phyloP scores from a whole-genome alignment of 2,888 invertebrate genomes.

The Uropetala carovei region DNA sequence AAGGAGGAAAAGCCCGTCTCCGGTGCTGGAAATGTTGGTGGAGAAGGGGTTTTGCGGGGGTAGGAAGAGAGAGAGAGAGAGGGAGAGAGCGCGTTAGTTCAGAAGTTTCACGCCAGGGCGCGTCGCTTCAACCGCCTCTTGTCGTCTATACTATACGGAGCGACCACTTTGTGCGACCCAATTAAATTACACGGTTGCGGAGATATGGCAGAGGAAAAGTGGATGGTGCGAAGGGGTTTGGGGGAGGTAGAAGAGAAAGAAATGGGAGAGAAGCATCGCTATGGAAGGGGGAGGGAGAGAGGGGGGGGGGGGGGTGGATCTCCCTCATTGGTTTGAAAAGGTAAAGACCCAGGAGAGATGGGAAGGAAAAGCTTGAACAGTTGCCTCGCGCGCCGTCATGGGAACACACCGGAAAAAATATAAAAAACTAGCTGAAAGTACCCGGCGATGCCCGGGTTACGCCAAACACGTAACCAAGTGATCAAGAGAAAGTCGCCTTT shows the following conservation, averaged over 20 bases:
- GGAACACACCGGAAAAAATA: background rate
- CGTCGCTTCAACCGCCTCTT: slow-evolving; percentile 14
- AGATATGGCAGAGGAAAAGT: slow-evolving; percentile 31
- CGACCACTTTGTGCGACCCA: slow-evolving; percentile 26
- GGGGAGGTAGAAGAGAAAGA: background rate
- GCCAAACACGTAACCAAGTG: too few species aligned
- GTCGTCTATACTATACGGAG: background rate
- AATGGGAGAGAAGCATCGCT: background rate
- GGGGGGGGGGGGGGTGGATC: too few species aligned
- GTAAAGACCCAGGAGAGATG: background rate
- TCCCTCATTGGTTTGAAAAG: background rate
- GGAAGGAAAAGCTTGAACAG: slow-evolving; percentile 14
- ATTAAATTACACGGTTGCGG: slow-evolving; percentile 42
- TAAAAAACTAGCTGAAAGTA: too few species aligned
- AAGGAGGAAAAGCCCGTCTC: too few species aligned
- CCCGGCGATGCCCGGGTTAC: too few species aligned
- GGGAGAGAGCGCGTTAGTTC: background rate
- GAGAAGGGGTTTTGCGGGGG: background rate
- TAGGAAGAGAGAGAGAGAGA: background rate
- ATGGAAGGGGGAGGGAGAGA: too few species aligned
- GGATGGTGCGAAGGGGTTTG: background rate
- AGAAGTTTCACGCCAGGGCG: slow-evolving; percentile 24
- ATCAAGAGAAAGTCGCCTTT: too few species aligned
- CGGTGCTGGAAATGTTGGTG: background rate
- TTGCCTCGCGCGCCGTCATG: background rate